phyloP scores from a whole-genome alignment of 1,140 invertebrate species.

The Lordiphosa clarofinis region DNA sequence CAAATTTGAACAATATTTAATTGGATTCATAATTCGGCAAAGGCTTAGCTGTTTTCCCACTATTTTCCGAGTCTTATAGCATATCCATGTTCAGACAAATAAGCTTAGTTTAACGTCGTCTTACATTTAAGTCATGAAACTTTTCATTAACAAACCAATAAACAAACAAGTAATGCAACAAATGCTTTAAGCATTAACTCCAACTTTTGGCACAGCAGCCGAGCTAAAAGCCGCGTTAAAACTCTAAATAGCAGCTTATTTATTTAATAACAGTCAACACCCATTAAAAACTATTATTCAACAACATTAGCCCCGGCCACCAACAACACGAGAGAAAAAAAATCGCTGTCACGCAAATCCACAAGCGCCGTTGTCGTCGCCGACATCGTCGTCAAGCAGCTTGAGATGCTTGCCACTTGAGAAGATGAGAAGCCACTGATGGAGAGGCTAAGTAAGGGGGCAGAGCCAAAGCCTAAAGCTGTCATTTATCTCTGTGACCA shows the following conservation, averaged over 20 bases:
- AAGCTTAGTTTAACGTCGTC: too few relatives aligned
- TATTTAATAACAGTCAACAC: conserved; percentile 67
- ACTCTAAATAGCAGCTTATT: conserved; percentile 61
- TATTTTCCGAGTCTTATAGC: too few relatives aligned
- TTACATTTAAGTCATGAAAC: too few relatives aligned
- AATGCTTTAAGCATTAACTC: too few relatives aligned
- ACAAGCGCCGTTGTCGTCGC: conserved; percentile 17
- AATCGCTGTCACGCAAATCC: conserved; percentile 48
- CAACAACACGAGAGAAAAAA: conserved; percentile 6
- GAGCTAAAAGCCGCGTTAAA: conserved; percentile 28
- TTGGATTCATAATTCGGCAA: too few relatives aligned
- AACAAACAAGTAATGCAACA: too few relatives aligned
- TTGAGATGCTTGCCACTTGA: conserved; percentile 26
- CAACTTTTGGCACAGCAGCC: background rate
- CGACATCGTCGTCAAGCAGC: conserved; percentile 23
- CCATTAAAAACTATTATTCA: conserved; percentile 66
- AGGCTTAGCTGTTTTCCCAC: too few relatives aligned
- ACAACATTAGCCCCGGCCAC: conserved; percentile 34
- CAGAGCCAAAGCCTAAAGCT: conserved; percentile 15
- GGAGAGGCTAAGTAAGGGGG: conserved; percentile 4
- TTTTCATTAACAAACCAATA: too few relatives aligned
- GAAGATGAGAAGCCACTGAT: conserved; percentile 15
- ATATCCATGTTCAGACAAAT: too few relatives aligned
- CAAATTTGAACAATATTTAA: too few relatives aligned
- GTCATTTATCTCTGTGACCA: conserved; percentile 31